Base-by-base conservation (phyloP, 1,140 invertebrate genomes). In the Phocides pigmalion region DNA sequence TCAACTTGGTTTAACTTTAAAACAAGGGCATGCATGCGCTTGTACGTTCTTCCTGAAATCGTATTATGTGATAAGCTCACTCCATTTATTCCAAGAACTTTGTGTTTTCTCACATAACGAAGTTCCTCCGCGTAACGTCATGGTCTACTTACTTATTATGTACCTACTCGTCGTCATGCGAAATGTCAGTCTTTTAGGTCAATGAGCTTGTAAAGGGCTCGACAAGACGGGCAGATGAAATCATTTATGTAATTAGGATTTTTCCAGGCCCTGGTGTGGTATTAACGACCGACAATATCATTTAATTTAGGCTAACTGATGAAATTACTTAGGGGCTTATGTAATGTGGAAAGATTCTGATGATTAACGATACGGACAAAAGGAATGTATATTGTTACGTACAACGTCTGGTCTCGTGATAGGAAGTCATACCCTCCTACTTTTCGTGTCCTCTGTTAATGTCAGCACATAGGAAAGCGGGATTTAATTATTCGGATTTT, bases 171-270 rank as follows among this genome's bases (percentile, higher is more conserved):
- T 41, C 32, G 35, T 12, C 19, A 22, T 54, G 35, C 35, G 28
- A 39, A 37, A 54, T 41, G 51, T 41, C 51, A 41, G 51, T 17
- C 17, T 41, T 54, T 41, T 54, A 54, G 51, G 51, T 54, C 51
- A 54, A 54, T 41, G 51, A 41, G 51, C 35, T 41, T 20, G 19
- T 41, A 35, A 54, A 54, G 51, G 51, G 35, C 35, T 17, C n/a
- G 51, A 19, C 17, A 19, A 17, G 51, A 41, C 35, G 19, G 35
- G 35, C 51, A 54, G 17, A 54, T 54, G 35, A 54, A 54, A 54
- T 54, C 35, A 54, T 54, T 54, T 54, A 41, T 41, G 51, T 54
- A 54, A 54, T 54, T 54, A 54, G 49, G 4, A 9, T 19, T 28
- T 37, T 16, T n/a, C 16, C 11, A 32, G 12, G 25, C 17, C 32